A percentile compares a stretch with the other conserved stretches of the same genome.
These are phyloP conservation scores for Poecile atricapillus DNA, from an alignment of 2,113 vertebrate species.

Conservation along the genomic window DNA sequence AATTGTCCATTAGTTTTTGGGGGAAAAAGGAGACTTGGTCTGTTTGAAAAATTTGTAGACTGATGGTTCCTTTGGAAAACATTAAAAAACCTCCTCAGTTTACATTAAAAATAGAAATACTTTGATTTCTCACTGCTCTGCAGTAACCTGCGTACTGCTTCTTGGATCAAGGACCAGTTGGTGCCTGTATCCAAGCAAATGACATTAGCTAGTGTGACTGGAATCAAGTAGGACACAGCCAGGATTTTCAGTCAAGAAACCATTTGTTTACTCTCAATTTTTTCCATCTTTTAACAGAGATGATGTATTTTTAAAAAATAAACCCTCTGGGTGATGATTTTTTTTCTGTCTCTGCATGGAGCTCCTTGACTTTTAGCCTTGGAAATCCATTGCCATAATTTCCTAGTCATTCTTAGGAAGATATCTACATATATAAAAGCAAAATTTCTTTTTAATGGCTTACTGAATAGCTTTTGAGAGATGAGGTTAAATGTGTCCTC, in stretches of 20 bases:
- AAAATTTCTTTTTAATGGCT: neutral
- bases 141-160: neutral
- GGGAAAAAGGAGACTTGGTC: neutral
- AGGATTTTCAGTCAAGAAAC: neutral
- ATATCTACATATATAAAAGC: neutral
- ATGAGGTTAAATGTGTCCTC: conserved; percentile 25
- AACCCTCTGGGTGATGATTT: fast-evolving
- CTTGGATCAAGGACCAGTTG: neutral
- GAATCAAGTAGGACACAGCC: neutral
- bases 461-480: neutral
- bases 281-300: neutral
- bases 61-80: neutral
- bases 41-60: neutral
- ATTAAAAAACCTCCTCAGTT: neutral
- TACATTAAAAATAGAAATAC: neutral
- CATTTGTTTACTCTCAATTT: neutral
- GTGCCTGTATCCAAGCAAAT: neutral
- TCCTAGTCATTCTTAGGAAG: neutral
- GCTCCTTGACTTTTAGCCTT: neutral
- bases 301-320: neutral
- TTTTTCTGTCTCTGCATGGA: neutral
- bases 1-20: neutral
- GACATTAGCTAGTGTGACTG: neutral
- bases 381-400: neutral
- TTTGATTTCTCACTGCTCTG: neutral